These are phyloP conservation scores for Crypturellus undulatus DNA, from an alignment of 2,113 vertebrate species.

Conservation along the genomic window DNA sequence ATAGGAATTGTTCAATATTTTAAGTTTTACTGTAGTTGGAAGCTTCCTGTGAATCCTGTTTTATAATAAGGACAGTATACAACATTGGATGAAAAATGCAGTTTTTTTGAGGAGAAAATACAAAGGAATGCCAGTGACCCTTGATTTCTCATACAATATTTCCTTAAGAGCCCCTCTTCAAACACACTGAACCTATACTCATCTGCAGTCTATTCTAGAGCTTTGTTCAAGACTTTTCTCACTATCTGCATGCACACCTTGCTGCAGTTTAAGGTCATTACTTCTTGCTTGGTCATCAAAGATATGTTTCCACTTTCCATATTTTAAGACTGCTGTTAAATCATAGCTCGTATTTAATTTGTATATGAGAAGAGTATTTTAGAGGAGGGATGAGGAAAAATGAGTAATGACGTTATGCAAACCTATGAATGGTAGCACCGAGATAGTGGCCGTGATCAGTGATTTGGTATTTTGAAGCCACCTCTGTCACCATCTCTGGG, in stretches of 20 bases:
- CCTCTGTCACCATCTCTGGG: not conserved
- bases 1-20: not conserved
- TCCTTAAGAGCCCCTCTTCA: not conserved
- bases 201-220: not conserved
- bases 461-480: not conserved
- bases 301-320: not conserved
- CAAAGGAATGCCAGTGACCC: not conserved
- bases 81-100: not conserved
- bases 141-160: not conserved
- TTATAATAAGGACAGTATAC: not conserved
- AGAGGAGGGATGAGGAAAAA: not conserved
- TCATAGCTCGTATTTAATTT: not conserved
- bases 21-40: not conserved
- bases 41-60: not conserved
- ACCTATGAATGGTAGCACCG: not conserved
- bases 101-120: not conserved
- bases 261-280: not conserved
- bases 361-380: not conserved
- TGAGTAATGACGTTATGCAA: not conserved
- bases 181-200: not conserved
- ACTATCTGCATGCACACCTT: not conserved
- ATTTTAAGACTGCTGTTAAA: not conserved
- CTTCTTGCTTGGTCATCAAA: not conserved
- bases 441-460: accelerated
- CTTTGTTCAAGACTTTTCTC: not conserved